Evolutionary conservation across 2,113 vertebrate genomes (phyloP), one percentile per base, ranked within the genome.

Genomic region (Sialia sialis): DNA sequence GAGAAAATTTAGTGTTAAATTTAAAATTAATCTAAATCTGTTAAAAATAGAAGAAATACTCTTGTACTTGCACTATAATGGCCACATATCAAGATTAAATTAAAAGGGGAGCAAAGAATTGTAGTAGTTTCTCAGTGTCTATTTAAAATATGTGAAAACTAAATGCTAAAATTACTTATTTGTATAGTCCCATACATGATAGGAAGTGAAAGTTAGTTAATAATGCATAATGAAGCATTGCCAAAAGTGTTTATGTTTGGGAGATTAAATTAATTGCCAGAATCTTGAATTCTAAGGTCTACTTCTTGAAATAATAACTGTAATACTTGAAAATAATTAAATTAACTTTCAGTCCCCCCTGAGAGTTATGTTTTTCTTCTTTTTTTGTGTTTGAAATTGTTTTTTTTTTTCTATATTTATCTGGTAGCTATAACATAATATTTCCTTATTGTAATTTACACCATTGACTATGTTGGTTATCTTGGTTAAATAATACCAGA

Each of bases 331-430:
- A 85, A 94, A 63, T 7, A 5, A n/a, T 39, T 66, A 41, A 1
- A 49, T 36, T 34, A 4, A 26, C 9, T 12, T 8, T 34, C 1
- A 17, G 39, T 32, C 3, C 1, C 0, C 10, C 4, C 15, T 0
- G 1, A 0, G 2, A 49, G 2, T 66, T 46, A 34, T 38, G 2
- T 49, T 85, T 84, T 63, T 43, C 2, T 17, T 16, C 1, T 20
- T 68, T 7, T 60, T 69, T 81, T 59, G 3, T 56, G 29, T 34
- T 16, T 43, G 2, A 17, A 39, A 11, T 54, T 7, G 7, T 5
- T 48, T 55, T 79, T 70, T 21, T 55, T 83, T 70, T 21, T 6
- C 27, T 12, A 25, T 30, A 18, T 41, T 81, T 75, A 18, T 3
- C 11, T 59, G 7, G 6, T 58, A 75, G 38, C 23, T 82, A 34